Conservation (phyloP, 2,797 vertebrate genomes). For the Menidia menidia region DNA sequence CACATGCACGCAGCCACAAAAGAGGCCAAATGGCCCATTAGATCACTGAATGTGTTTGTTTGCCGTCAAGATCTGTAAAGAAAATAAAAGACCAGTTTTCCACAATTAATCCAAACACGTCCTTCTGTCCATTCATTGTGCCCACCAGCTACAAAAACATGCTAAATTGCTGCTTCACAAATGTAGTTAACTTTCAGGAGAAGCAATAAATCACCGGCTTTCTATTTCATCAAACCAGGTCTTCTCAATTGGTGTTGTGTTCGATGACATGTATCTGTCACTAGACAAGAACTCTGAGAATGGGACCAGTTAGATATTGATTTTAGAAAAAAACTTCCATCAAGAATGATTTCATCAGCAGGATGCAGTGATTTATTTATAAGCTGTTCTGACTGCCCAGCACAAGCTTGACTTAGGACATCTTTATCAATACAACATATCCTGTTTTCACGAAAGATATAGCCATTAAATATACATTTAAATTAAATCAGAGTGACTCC, state of each 20-base stretch:
- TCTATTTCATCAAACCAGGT: constrained; percentile 4
- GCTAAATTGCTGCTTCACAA: not conserved
- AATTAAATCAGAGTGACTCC: too few species aligned
- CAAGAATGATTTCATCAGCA: too few species aligned
- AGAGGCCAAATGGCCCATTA: constrained; percentile 71
- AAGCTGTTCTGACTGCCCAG: not conserved
- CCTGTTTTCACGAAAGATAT: too few species aligned
- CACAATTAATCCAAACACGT: constrained; percentile 11
- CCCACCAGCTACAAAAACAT: constrained; percentile 6
- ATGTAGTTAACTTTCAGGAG: not conserved
- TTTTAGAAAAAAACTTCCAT: not conserved
- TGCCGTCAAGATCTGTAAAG: constrained; percentile 53
- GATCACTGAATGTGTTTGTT: constrained; percentile 63
- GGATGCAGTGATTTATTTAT: not conserved
- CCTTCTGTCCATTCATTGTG: constrained; percentile 12
- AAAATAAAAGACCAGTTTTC: constrained; percentile 50
- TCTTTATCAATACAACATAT: not conserved
- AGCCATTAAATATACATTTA: too few species aligned
- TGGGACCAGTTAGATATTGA: not conserved
- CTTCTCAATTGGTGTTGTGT: not conserved
- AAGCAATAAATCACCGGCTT: not conserved
- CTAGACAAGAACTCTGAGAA: not conserved
- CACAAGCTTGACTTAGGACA: not conserved
- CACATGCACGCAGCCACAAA: constrained; percentile 46
- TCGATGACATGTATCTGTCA: not conserved